Base-by-base conservation (phyloP, 2,888 invertebrate species). In the Lissonota sp. region DNA sequence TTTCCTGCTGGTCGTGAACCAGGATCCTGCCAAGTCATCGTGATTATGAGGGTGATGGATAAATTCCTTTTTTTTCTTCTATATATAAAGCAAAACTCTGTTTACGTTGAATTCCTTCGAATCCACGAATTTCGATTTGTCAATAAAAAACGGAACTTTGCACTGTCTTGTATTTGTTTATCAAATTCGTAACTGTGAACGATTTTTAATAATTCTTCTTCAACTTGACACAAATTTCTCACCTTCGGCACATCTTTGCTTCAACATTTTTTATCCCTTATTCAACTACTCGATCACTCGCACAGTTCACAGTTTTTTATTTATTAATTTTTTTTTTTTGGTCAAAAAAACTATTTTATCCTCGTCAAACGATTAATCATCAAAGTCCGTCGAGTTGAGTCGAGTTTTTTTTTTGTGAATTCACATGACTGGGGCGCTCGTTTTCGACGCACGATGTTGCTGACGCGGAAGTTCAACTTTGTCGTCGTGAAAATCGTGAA, bases 11-110 rank as follows among this genome's bases (percentile, higher is more conserved):
- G 72, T 40, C 66, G 58, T 60, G 60, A 16, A 51, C 40, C 51
- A 58, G 53, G 26, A 55, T 49, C 8, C 67, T 7, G 84, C 83
- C 66, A 66, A 76, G 84, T 83, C 83, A 82, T 74, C 80, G 64
- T 72, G 74, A 84, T 84, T 83, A 83, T 69, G 66, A 67, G 12
- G 49, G 63, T 37, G 73, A 60, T 71, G 77, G 55, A 44, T 66
- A 39, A 40, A 12, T 55, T 16, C 14, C 53, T 67, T 16, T 26
- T 57, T 79, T 76, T 72, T 69, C 5, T 62, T n/a, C n/a, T 39
- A 40, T 76, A 73, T 69, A 66, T 73, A 42, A 76, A 79, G 26
- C 14, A 53, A 62, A 39, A 64, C 12, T 16, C 16, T 49, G 37
- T 71, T 42, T 6, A 3, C 10, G 12, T 39, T 42, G 8, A 6